Percentiles rank a stretch among this genome's conserved stretches.
Conservation (phyloP, 2,113 vertebrate genomes). For the Bagarius yarrelli region DNA sequence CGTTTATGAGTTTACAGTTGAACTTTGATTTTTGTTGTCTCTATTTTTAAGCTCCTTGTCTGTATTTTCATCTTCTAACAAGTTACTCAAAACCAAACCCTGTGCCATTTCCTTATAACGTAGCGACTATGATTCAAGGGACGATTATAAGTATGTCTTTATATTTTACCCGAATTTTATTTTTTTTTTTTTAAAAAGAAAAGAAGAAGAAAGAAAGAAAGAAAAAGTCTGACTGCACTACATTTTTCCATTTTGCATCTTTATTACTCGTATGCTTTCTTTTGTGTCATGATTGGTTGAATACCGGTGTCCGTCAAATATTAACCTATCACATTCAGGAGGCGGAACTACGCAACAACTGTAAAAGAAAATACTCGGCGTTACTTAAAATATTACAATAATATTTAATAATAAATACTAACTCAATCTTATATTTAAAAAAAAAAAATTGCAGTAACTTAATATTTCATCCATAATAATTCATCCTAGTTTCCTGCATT, state of each 20-base stretch:
- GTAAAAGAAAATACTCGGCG: background rate
- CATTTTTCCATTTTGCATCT: background rate
- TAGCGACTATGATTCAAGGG: background rate
- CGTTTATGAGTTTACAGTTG: background rate
- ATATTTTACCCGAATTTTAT: background rate
- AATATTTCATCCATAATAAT: no score
- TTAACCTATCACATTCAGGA: constrained; percentile 1
- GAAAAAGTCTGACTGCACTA: no score
- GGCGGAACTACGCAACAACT: background rate
- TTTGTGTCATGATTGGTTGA: background rate
- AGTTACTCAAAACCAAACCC: background rate
- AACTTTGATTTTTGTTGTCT: background rate
- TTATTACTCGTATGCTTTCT: background rate
- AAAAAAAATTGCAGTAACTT: no score
- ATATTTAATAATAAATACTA: no score
- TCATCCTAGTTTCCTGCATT: no score
- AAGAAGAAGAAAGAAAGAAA: no score
- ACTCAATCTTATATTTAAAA: no score
- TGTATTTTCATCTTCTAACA: background rate
- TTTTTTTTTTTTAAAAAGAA: no score
- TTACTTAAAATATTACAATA: no score
- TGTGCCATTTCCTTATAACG: background rate
- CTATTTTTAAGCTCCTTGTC: no score
- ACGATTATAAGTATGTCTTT: background rate
- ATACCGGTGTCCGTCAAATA: background rate